These are phyloP conservation scores for Tachyglossus aculeatus DNA, from an alignment of 2,797 vertebrate genomes.

Conservation along the genomic window DNA sequence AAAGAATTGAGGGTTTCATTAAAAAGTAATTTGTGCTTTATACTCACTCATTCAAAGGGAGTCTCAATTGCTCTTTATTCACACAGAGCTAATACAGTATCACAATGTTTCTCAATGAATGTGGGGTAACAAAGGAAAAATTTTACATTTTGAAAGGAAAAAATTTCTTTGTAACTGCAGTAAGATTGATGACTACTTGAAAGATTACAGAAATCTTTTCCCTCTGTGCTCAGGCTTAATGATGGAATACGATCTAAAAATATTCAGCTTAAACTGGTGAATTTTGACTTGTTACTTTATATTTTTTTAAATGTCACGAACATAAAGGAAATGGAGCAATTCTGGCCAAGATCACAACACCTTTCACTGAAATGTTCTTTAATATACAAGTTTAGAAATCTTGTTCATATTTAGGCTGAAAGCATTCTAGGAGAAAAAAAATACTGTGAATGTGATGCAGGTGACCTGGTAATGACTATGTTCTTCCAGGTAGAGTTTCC, in stretches of 20 bases:
- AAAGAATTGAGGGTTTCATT: conserved; percentile 75
- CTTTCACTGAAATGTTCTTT: too few relatives aligned
- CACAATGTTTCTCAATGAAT: conserved; percentile 75
- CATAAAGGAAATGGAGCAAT: conserved; percentile 26
- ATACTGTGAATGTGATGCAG: too few relatives aligned
- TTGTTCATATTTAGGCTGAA: too few relatives aligned
- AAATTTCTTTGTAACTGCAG: conserved; percentile 59
- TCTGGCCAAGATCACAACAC: conserved; percentile 4
- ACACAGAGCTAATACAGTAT: conserved; percentile 71
- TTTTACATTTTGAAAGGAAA: conserved; percentile 63
- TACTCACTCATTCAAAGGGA: conserved; percentile 69
- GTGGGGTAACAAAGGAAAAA: conserved; percentile 73
- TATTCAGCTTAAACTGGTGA: conserved; percentile 41
- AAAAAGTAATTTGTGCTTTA: conserved; percentile 79
- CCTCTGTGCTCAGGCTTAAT: conserved; percentile 38
- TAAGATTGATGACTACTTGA: conserved; percentile 67
- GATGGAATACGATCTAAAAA: conserved; percentile 44
- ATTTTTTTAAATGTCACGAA: conserved; percentile 9
- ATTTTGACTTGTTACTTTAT: conserved; percentile 31
- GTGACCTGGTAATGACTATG: too few relatives aligned
- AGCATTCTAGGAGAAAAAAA: too few relatives aligned
- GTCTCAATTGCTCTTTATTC: conserved; percentile 76
- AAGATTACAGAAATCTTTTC: conserved; percentile 57
- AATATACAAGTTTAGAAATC: too few relatives aligned
- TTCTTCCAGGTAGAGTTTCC: too few relatives aligned